Percentiles rank a stretch among this genome's conserved stretches.
These are phyloP conservation scores for Serranus cabrilla DNA, from an alignment of 2,797 vertebrate genomes.

Conservation along the genomic window DNA sequence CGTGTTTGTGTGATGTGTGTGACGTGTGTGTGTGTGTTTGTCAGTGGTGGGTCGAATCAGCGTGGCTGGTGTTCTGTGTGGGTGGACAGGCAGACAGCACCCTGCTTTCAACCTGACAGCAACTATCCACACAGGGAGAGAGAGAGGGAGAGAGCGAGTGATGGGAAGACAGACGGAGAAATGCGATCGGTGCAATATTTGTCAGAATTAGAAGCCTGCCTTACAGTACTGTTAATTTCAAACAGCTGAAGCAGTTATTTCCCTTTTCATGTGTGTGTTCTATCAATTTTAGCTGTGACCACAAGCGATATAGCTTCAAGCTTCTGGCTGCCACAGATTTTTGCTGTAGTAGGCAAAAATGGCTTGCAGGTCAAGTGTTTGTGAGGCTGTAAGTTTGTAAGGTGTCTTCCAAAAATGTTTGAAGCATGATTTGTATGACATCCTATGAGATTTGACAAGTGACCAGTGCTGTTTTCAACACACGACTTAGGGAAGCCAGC, in stretches of 20 bases:
- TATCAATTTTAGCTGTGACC: neutral
- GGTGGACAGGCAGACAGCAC: conserved; percentile 74
- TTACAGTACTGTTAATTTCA: neutral
- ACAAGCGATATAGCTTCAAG: too few species aligned
- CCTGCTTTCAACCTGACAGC: conserved; percentile 71
- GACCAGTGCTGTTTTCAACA: too few species aligned
- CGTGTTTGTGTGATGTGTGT: neutral
- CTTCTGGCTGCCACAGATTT: too few species aligned
- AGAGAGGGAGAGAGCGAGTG: neutral
- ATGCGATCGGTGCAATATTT: neutral
- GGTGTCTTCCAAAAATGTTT: too few species aligned
- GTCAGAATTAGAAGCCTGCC: conserved; percentile 29
- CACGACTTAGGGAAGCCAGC: too few species aligned
- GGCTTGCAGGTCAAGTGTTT: too few species aligned
- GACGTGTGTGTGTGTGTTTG: conserved; percentile 45
- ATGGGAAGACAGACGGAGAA: conserved; percentile 19
- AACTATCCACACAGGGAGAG: conserved; percentile 45
- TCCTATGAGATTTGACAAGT: too few species aligned
- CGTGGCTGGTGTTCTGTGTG: conserved; percentile 65
- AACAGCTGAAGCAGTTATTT: neutral
- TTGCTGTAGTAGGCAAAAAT: too few species aligned
- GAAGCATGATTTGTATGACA: too few species aligned
- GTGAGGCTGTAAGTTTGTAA: too few species aligned
- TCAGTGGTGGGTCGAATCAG: conserved; percentile 59
- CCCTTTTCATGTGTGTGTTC: neutral